phyloP scores from a whole-genome alignment of 2,888 invertebrate genomes.

The Ormyrus pomaceus region DNA sequence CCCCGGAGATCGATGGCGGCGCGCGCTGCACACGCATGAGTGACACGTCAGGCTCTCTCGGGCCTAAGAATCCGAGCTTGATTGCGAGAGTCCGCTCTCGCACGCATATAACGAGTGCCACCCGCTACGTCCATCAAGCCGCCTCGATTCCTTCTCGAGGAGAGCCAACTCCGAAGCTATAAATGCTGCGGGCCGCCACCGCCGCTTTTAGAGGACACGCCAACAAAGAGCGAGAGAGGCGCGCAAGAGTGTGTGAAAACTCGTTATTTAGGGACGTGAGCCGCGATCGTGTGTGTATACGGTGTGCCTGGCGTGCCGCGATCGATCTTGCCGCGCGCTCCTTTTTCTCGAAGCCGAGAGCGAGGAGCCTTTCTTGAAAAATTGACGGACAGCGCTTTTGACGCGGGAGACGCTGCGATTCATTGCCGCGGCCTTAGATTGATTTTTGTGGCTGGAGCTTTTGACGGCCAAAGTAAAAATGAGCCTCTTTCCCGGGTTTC shows the following conservation, averaged over 20 bases:
- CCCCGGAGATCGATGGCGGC: slow-evolving; percentile 65
- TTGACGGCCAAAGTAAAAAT: too few relatives aligned
- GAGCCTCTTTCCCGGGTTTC: too few relatives aligned
- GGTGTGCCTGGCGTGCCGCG: too few relatives aligned
- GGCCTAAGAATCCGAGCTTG: slow-evolving; percentile 43
- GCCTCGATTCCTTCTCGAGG: slow-evolving; percentile 63
- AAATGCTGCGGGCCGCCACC: too few relatives aligned
- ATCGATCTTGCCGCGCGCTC: background rate
- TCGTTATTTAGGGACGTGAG: slow-evolving; percentile 43
- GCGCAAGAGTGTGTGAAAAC: background rate
- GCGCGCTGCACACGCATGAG: slow-evolving; percentile 67
- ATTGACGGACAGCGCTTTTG: slow-evolving; percentile 3
- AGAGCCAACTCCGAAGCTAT: background rate
- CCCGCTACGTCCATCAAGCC: slow-evolving; percentile 74
- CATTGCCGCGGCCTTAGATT: too few relatives aligned
- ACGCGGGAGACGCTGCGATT: background rate
- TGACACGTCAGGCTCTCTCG: slow-evolving; percentile 71
- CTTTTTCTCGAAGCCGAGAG: too few relatives aligned
- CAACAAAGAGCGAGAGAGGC: background rate
- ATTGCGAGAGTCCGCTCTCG: slow-evolving; percentile 3
- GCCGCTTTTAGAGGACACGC: too few relatives aligned
- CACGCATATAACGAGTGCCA: slow-evolving; percentile 68
- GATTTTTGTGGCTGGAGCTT: too few relatives aligned
- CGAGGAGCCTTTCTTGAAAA: background rate
- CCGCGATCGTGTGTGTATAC: slow-evolving; percentile 11